Evolutionary conservation across 2,888 invertebrate genomes (phyloP), one percentile per base, ranked within the genome.

Genomic region (Eucera pruinosa): DNA sequence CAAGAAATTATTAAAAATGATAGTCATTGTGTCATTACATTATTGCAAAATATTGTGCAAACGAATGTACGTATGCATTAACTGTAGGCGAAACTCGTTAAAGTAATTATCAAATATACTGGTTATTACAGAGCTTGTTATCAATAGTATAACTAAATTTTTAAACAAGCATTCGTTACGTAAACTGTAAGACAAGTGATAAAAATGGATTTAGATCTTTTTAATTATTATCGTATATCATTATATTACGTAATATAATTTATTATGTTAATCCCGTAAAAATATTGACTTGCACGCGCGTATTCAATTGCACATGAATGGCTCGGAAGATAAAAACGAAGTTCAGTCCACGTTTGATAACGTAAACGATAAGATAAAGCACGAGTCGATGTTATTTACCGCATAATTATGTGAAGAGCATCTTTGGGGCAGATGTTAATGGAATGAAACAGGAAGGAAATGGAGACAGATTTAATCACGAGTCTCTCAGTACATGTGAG

Each of bases 371-470:
- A 79, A 83, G 83, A 83, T 83, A 83, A 58, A 25, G 15, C 20
- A 0, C 2, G 43, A 62, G 69, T 55, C 76, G 68, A 72, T 62
- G 50, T 61, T 65, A 7, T 76, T 70, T 74, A 57, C 64, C 64
- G 39, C 52, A 69, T 65, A 62, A 69, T 64, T 54, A 33, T 66
- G 48, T 62, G 52, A 68, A 41, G 68, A 73, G 52, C 67, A 83
- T 83, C 75, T 83, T 83, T 66, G 58, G 76, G 58, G 72, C 81
- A 78, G 58, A 76, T 81, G 81, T 55, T 45, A 58, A 72, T 48
- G 64, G 65, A 50, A 73, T 47, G 81, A 75, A 81, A 65, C 83
- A 81, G 83, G 81, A 83, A 83, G 68, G 18, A 75, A 70, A 70
- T 79, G 78, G 83, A 76, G 67, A 83, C 50, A 71, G 52, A 80